Evolutionary conservation across 2,797 vertebrate species (phyloP).

Genomic region (Poecilia velifera): DNA sequence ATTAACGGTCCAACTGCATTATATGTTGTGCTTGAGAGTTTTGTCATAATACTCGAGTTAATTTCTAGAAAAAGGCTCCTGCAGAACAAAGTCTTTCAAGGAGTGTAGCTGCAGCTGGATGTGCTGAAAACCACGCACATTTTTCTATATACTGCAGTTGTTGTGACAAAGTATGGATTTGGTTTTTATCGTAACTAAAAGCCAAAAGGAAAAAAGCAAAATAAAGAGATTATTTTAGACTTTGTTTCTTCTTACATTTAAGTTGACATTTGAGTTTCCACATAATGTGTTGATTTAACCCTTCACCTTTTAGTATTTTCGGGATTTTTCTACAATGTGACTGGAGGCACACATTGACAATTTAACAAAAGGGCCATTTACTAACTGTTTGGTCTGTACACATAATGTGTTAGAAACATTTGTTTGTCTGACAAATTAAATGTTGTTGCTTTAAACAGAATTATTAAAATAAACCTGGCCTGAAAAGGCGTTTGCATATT

Average conservation of each 20-base stretch:
- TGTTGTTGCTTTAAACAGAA: not conserved
- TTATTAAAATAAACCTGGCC: not conserved
- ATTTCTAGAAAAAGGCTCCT: not conserved
- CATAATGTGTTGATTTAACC: not conserved
- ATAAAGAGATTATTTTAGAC: not conserved
- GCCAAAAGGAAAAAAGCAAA: too few relatives aligned
- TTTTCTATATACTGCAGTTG: not conserved
- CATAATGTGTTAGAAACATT: not conserved
- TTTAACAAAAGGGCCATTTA: not conserved
- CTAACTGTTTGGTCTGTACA: not conserved
- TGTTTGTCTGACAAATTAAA: not conserved
- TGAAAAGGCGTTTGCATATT: not conserved
- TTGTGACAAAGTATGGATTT: not conserved
- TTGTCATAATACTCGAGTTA: not conserved
- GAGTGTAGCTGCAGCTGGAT: not conserved
- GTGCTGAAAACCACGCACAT: not conserved
- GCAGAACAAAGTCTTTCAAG: not conserved
- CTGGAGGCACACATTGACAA: not conserved
- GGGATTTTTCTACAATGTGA: not conserved
- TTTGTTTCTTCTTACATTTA: not conserved
- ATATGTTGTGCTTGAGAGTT: not conserved
- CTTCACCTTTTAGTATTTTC: not conserved
- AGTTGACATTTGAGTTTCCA: not conserved
- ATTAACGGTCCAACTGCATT: not conserved
- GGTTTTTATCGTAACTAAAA: not conserved